Evolutionary conservation across 2,797 vertebrate species (phyloP), one percentile per base, ranked within the genome.

Genomic region (Petrocephalus schoutedeni): DNA sequence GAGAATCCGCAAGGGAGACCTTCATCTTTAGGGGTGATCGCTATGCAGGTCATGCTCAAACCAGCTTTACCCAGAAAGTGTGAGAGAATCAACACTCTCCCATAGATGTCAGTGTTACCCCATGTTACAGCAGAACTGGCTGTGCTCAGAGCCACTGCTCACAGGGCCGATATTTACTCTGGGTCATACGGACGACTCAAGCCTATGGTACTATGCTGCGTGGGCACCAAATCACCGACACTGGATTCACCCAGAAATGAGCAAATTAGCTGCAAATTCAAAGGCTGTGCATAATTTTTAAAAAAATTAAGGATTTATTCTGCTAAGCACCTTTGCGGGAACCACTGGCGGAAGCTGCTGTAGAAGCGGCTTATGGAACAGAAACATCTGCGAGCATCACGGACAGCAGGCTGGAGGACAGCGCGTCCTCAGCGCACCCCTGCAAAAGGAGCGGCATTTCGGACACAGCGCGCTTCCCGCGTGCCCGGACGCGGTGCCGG

Each of bases 21-120:
- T 14, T 57, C 56, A 19, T 28, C 54, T 57, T 71, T 77, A n/a
- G n/a, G 19, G 28, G 32, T 86, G 32, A 49, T 64, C 19, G 87
- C 85, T 56, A 88, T 23, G 49, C 1, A 32, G 71, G 71, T n/a
- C 41, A 16, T 41, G 41, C 19, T 77, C 19, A 77, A 77, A 49
- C n/a, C 6, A 8, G 80, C 6, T 21, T 12, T 28, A 23, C 51
- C 80, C 49, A 23, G 23, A 64, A 71, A 71, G 45, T 82, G 54
- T 28, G 87, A 36, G 41, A 36, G 61, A 88, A 84, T 1, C 85
- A 3, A 89, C 12, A 86, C 19, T 56, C 19, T 74, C 89, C 91
- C 86, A 51, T 71, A 90, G 89, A 89, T 90, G 89, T 61, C 89
- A 88, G 77, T 92, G 77, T 89, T 83, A 87, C 86, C 41, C 86